Conservation (phyloP, 2,797 vertebrate species). For the Poeciliopsis presidionis region DNA sequence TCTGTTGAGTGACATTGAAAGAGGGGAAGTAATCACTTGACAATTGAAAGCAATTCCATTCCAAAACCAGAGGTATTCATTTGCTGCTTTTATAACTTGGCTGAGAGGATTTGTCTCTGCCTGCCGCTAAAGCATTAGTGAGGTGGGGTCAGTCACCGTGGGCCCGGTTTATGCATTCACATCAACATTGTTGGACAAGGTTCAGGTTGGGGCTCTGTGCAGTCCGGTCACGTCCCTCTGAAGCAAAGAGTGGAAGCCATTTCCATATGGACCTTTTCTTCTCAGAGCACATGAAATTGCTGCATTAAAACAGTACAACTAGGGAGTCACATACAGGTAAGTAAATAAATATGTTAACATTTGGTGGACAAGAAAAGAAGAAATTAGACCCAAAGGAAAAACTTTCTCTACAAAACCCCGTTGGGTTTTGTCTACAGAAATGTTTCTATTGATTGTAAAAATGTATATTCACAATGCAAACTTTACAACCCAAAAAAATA, state of each 20-base stretch:
- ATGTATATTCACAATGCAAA: neutral
- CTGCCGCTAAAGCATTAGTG: neutral
- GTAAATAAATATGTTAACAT: neutral
- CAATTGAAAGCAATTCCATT: neutral
- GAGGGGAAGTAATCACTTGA: neutral
- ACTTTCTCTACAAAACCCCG: neutral
- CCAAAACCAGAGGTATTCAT: conserved; percentile 6
- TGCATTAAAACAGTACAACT: neutral
- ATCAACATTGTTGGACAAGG: neutral
- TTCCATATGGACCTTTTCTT: neutral
- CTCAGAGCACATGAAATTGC: neutral
- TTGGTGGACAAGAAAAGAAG: neutral
- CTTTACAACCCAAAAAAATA: neutral
- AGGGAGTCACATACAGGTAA: neutral
- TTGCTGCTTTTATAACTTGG: conserved; percentile 13
- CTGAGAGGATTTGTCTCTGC: conserved; percentile 4
- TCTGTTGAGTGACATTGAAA: conserved; percentile 1
- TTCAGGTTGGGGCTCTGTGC: conserved; percentile 8
- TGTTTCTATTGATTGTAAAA: neutral
- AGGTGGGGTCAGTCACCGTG: neutral
- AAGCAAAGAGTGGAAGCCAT: neutral
- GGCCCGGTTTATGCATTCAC: conserved; percentile 1
- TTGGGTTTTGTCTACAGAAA: neutral
- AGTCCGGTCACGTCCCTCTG: neutral
- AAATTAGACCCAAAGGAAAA: neutral